Conservation (phyloP, 2,888 invertebrate species). For the Plebejus argus region DNA sequence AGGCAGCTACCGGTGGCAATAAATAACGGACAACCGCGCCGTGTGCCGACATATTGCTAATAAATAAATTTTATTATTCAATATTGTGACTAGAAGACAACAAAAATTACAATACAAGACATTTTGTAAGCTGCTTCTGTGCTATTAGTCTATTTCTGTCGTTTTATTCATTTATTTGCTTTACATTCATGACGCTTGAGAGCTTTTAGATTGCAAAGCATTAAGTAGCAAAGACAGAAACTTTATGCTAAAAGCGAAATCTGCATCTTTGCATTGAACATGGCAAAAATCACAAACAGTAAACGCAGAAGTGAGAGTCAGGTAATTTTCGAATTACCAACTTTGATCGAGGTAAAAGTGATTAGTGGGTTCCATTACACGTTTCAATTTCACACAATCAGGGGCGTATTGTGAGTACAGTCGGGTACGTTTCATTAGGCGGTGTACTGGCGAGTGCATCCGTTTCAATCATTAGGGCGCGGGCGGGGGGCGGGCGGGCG, state of each 20-base stretch:
- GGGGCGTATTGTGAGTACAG: slow-evolving; percentile 26
- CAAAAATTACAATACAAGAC: neutral
- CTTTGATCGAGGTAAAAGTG: slow-evolving; percentile 1
- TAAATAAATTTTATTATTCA: neutral
- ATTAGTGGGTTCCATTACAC: slow-evolving; percentile 14
- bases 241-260: neutral
- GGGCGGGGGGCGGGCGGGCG: slow-evolving; percentile 62
- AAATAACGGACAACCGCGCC: neutral
- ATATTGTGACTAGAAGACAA: neutral
- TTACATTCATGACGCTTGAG: neutral
- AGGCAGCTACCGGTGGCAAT: neutral
- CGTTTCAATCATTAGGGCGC: slow-evolving; percentile 73
- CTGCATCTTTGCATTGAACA: neutral
- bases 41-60: neutral
- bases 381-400: slow-evolving; percentile 24
- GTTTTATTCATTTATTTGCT: neutral
- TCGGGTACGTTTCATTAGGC: slow-evolving; percentile 13
- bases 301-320: neutral
- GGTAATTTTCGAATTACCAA: slow-evolving; percentile 15
- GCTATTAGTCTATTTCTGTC: neutral
- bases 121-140: neutral
- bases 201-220: slow-evolving; percentile 18
- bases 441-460: slow-evolving; percentile 37
- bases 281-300: neutral
- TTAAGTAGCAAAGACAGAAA: neutral